A percentile compares a stretch with the other conserved stretches of the same genome.
phyloP scores from a whole-genome alignment of 2,797 vertebrate species.

The Arnoldichthys spilopterus region DNA sequence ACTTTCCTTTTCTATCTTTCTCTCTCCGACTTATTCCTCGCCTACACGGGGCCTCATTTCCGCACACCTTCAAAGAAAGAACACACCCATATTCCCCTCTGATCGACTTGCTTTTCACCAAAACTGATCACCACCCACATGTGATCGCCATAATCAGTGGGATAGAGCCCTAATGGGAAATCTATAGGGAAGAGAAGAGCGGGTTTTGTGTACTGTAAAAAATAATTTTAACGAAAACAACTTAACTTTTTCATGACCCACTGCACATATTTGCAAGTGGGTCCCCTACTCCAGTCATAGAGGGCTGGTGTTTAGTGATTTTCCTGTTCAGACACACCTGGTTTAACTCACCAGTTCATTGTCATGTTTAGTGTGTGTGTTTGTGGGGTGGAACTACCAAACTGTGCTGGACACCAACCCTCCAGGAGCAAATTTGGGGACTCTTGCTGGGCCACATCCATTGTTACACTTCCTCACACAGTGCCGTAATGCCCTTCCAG shows the following conservation, averaged over 20 bases:
- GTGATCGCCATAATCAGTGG: background rate
- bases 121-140: background rate
- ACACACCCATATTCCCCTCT: background rate
- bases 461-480: background rate
- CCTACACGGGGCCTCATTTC: background rate
- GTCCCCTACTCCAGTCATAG: too few species aligned
- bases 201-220: background rate
- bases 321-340: too few species aligned
- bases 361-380: too few species aligned
- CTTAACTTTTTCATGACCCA: background rate
- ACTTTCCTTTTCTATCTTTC: background rate
- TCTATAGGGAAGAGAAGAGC: background rate
- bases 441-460: constrained; percentile 18
- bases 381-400: too few species aligned
- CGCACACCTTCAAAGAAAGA: background rate
- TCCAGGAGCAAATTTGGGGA: too few species aligned
- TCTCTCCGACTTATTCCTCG: background rate
- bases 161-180: background rate
- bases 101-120: constrained; percentile 20
- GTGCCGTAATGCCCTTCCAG: constrained; percentile 34
- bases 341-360: too few species aligned
- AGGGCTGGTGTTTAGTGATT: too few species aligned
- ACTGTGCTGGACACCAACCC: too few species aligned
- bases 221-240: background rate
- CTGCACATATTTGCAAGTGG: too few species aligned